Base-by-base conservation (phyloP, 2,113 vertebrate genomes). In the Entomyzon cyanotis region DNA sequence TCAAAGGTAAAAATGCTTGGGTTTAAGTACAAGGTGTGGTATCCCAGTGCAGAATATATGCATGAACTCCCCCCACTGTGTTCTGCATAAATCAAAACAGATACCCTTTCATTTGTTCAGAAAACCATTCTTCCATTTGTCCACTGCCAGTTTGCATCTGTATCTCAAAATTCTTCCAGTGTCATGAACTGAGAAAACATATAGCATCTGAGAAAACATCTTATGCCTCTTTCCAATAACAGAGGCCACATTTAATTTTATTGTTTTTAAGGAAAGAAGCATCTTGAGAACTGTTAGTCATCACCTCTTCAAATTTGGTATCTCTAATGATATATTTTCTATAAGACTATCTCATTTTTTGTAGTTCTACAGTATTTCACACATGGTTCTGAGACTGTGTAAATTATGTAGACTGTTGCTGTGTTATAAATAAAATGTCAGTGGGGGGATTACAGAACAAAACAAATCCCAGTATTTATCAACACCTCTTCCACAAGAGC, bases 11-110 rank as follows among this genome's bases (percentile, higher is more conserved):
- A 58, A 10, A 20, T 85, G 13, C 12, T 65, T 63, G 4, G 1
- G 14, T 11, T 7, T 5, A 8, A 58, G 12, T 44, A 22, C 10
- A 49, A 31, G 24, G 39, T 19, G 17, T 0, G 0, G 18, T 75
- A 53, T 49, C 12, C 21, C 42, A 37, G 12, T 4, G 19, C 4
- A 62, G 39, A 78, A 41, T 6, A 75, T 47, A 44, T 28, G 3
- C 6, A 46, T 31, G 10, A 76, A 53, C 12, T 37, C n/a, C 12
- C 11, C 33, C 35, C 65, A 4, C 12, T 0, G 0, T 42, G 31
- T 83, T 63, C 52, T 64, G n/a, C 13, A 27, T 12, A 22, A 75
- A 83, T 25, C 47, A 67, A 67, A 88, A 53, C 11, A 70, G 28
- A 49, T 10, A 30, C 7, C 3, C 11, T 59, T 86, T 39, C 1